Evolutionary conservation across 2,113 vertebrate species (phyloP).

Genomic region (Corythornis cristatus): DNA sequence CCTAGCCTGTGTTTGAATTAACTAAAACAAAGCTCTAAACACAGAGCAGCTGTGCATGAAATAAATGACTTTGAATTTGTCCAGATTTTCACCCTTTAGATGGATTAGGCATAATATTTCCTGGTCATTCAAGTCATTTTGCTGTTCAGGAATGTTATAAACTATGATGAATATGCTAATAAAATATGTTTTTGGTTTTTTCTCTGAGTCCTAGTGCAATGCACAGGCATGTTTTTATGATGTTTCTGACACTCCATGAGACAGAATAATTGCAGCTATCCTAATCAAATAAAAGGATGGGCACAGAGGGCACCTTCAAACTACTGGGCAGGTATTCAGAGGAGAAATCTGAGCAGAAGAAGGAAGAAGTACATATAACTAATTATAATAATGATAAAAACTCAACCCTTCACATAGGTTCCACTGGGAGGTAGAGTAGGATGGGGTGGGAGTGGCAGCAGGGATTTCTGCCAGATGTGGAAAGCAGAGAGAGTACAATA

Average conservation of each 20-base stretch:
- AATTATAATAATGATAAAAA: background rate
- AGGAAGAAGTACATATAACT: background rate
- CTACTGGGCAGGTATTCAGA: background rate
- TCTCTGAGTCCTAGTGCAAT: background rate
- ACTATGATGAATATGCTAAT: accelerated
- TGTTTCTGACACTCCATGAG: background rate
- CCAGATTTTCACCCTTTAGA: background rate
- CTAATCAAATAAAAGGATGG: accelerated
- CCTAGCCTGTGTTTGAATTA: background rate
- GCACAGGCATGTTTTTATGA: background rate
- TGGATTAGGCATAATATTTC: background rate
- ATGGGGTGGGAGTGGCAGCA: background rate
- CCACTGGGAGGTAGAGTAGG: background rate
- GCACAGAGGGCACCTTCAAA: background rate
- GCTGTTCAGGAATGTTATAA: background rate
- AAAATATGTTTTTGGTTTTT: background rate
- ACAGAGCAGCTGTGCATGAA: background rate
- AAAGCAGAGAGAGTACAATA: constrained; percentile 22
- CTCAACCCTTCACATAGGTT: background rate
- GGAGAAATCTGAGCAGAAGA: background rate
- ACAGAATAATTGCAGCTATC: background rate
- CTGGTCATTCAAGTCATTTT: background rate
- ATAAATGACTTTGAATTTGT: background rate
- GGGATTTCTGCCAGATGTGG: constrained; percentile 17
- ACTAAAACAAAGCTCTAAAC: background rate